Evolutionary conservation across 2,113 vertebrate genomes (phyloP).

Genomic region (Xiphias gladius): DNA sequence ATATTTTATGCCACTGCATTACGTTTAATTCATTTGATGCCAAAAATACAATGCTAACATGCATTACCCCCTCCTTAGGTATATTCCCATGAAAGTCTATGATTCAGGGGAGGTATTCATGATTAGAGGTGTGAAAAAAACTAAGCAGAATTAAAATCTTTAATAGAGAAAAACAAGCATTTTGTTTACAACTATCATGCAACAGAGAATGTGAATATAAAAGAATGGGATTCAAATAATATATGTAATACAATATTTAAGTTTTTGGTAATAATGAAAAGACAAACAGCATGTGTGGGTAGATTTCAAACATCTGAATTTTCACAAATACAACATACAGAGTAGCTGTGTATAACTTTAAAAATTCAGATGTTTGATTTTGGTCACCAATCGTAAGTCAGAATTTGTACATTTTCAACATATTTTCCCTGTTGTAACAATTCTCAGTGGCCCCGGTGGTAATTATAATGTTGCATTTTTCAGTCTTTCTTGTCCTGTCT

Average conservation of each 20-base stretch:
- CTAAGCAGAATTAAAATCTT: background rate
- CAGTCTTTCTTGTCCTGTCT: conserved; percentile 9
- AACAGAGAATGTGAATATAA: background rate
- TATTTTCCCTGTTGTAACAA: background rate
- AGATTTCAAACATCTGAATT: background rate
- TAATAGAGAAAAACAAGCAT: background rate
- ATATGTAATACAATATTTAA: background rate
- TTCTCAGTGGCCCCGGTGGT: background rate
- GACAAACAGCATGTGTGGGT: background rate
- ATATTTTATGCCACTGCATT: background rate
- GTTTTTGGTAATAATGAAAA: background rate
- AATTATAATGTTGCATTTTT: conserved; percentile 19
- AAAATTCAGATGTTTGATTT: conserved; percentile 2
- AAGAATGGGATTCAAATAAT: background rate
- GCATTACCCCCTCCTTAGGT: background rate
- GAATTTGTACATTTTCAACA: background rate
- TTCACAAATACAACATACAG: background rate
- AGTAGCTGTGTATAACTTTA: background rate
- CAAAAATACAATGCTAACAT: background rate
- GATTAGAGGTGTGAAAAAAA: background rate
- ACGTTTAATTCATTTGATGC: background rate
- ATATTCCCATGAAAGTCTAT: background rate
- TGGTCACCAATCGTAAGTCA: background rate
- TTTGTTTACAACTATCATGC: background rate
- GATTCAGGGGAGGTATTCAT: background rate